A percentile compares a stretch with the other conserved stretches of the same genome.
Conservation (phyloP, 1,140 invertebrate species). For the Zaprionus africanus region DNA sequence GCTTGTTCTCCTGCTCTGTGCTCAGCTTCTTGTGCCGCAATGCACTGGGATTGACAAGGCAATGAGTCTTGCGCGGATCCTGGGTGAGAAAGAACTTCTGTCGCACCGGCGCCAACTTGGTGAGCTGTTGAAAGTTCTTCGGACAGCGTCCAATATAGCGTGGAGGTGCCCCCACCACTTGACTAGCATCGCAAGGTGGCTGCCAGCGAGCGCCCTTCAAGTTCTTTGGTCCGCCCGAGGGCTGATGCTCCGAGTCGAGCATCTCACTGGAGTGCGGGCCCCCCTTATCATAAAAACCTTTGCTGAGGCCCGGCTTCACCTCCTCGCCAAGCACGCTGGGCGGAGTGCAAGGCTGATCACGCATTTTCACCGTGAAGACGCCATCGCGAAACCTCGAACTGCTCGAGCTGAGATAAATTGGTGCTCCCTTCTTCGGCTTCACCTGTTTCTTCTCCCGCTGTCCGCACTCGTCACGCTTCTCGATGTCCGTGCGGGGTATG, state of each 20-base stretch:
- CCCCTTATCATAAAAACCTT: background rate
- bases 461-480: constrained; percentile 58
- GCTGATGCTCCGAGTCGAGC: constrained; percentile 53
- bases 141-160: constrained; percentile 64
- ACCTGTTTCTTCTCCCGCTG: constrained; percentile 35
- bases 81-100: constrained; percentile 81
- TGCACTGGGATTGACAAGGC: constrained; percentile 65
- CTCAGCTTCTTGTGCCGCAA: constrained; percentile 61
- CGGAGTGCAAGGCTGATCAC: constrained; percentile 25
- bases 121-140: constrained; percentile 59
- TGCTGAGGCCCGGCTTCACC: background rate
- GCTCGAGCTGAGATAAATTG: constrained; percentile 53
- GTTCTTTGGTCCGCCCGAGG: constrained; percentile 30
- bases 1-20: constrained; percentile 52
- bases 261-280: constrained; percentile 56
- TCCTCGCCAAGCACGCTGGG: background rate
- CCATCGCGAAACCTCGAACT: constrained; percentile 60
- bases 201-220: constrained; percentile 61
- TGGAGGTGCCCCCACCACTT: constrained; percentile 59
- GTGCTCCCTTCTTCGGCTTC: constrained; percentile 7
- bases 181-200: constrained; percentile 66
- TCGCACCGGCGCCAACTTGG: constrained; percentile 58
- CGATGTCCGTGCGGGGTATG: constrained; percentile 53
- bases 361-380: constrained; percentile 61
- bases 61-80: constrained; percentile 70